Percentiles rank a stretch among this genome's conserved stretches.
Evolutionary conservation across 2,888 invertebrate genomes (phyloP).

Genomic region (Papilio protenor): DNA sequence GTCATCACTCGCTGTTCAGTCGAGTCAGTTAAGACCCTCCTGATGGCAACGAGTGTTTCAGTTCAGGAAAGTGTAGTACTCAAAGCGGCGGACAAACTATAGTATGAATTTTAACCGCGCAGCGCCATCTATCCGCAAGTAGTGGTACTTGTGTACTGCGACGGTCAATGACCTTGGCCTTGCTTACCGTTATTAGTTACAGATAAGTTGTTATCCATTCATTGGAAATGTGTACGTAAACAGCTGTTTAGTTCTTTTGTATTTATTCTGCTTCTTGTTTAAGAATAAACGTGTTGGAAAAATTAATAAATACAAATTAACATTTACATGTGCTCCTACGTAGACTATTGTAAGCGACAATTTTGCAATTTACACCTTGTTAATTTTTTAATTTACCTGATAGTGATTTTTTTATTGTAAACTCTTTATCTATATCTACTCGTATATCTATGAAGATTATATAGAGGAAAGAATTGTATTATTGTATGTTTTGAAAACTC

Average conservation of each 20-base stretch:
- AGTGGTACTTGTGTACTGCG: constrained; percentile 38
- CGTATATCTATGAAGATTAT: too few species aligned
- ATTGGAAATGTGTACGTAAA: constrained; percentile 7
- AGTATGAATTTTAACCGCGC: constrained; percentile 51
- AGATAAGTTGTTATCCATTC: constrained; percentile 32
- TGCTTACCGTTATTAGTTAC: constrained; percentile 56
- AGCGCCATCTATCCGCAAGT: constrained; percentile 55
- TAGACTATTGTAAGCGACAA: too few species aligned
- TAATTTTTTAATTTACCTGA: too few species aligned
- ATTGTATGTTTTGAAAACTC: too few species aligned
- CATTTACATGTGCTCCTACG: too few species aligned
- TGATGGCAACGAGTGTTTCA: constrained; percentile 61
- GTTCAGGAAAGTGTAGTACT: constrained; percentile 11
- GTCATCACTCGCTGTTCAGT: constrained; percentile 77
- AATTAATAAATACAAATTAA: too few species aligned
- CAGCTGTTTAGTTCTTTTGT: constrained; percentile 8
- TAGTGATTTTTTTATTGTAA: too few species aligned
- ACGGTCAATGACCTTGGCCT: constrained; percentile 59
- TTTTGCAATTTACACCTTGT: too few species aligned
- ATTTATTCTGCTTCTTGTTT: not conserved
- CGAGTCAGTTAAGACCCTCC: constrained; percentile 83
- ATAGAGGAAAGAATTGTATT: too few species aligned
- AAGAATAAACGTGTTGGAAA: not conserved
- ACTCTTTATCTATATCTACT: too few species aligned
- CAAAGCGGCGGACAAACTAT: constrained; percentile 48